Base-by-base conservation (phyloP, 2,113 vertebrate genomes). In the Rallus limicola region DNA sequence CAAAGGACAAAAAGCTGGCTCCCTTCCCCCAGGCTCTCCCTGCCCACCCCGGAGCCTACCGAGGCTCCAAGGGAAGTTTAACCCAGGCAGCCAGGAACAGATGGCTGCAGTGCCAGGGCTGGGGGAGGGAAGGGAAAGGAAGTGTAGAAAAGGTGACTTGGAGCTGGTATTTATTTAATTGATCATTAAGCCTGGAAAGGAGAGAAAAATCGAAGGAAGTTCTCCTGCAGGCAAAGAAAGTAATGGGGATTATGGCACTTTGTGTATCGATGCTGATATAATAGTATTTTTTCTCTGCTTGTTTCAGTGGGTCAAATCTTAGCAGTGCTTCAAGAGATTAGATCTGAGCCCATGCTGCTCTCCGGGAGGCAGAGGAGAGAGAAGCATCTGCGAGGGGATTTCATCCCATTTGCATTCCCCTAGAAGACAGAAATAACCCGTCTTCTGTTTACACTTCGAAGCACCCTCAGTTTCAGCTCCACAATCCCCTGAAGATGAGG, bases 101-200 rank as follows among this genome's bases (percentile, higher is more conserved):
- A 91, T 71, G 64, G 46, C 70, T 52, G 59, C 26, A 55, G 4
- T 0, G 23, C 12, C 0, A 65, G 44, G 59, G 46, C n/a, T 59
- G 82, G 23, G n/a, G 80, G 24, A 59, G 13, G 60, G 42, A 46
- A 34, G 42, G 59, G 25, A 55, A 16, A 36, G 53, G 80, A 91
- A 70, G n/a, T 4, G 56, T 29, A 72, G 24, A 74, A 58, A 95
- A 95, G 75, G 63, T 82, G 77, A 46, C 85, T 78, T 9, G 81
- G 74, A 89, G 77, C 53, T 53, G 72, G 28, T 71, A 64, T 95
- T 97, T 94, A 53, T 52, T 46, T 76, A 91, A 95, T 82, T 89
- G 76, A 88, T 87, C 79, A 58, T 76, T 84, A 58, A 82, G 78
- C 46, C 58, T 53, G 63, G 63, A 65, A 86, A 72, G 40, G 23